phyloP scores from a whole-genome alignment of 2,797 vertebrate species.

The Enteromius radiatus region DNA sequence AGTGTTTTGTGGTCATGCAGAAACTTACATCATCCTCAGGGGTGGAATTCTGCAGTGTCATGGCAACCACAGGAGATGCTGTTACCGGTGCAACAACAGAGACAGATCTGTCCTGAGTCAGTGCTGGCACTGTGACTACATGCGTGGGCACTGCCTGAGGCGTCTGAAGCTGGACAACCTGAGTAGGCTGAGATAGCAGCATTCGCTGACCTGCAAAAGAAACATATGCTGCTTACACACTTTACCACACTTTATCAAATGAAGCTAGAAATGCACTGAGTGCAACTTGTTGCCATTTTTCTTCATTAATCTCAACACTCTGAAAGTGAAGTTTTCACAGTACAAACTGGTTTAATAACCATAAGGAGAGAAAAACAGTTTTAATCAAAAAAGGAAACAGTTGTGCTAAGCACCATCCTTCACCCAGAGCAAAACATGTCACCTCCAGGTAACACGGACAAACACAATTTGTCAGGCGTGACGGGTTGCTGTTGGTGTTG shows the following conservation, averaged over 20 bases:
- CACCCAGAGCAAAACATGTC: conserved; percentile 47
- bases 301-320: conserved; percentile 59
- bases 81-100: conserved; percentile 58
- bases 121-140: conserved; percentile 74
- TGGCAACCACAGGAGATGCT: conserved; percentile 62
- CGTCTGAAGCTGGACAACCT: conserved; percentile 86
- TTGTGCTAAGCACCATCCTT: conserved; percentile 61
- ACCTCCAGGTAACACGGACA: conserved; percentile 29
- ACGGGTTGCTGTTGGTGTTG: conserved; percentile 30
- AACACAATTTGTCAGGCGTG: conserved; percentile 43
- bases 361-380: conserved; percentile 14
- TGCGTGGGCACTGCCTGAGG: conserved; percentile 77
- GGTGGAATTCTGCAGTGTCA: conserved; percentile 65
- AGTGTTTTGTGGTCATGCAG: neutral
- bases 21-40: conserved; percentile 89
- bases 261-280: neutral
- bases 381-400: conserved; percentile 38
- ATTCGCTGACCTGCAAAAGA: conserved; percentile 77
- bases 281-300: conserved; percentile 35
- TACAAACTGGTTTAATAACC: conserved; percentile 58
- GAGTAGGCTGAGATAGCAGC: conserved; percentile 82
- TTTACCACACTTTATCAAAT: neutral
- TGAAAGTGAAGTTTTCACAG: conserved; percentile 59
- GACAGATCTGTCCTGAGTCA: conserved; percentile 73
- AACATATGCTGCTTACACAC: neutral